These are phyloP conservation scores for Tenrec ecaudatus DNA, from an alignment of 2,113 vertebrate genomes.

Conservation along the genomic window DNA sequence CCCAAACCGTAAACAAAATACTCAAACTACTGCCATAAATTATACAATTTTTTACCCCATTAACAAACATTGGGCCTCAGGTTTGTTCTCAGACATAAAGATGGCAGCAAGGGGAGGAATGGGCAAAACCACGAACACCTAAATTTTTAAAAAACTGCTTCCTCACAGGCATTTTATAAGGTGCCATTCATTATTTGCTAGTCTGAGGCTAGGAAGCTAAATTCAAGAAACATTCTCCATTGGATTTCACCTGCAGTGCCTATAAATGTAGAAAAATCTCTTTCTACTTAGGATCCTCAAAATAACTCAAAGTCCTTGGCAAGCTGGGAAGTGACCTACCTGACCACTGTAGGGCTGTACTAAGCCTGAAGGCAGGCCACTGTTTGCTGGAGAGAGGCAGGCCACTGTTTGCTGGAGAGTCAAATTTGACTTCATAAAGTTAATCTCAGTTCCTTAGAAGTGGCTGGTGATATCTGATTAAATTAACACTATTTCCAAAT, in stretches of 20 bases:
- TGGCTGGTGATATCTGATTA: background rate
- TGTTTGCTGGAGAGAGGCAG: background rate
- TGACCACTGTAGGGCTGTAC: background rate
- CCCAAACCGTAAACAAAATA: too few relatives aligned
- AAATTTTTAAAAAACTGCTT: background rate
- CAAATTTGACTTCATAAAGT: background rate
- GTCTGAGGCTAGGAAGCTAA: background rate
- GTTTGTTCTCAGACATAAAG: background rate
- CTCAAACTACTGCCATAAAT: too few relatives aligned
- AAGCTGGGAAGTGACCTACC: background rate
- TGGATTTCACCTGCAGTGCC: background rate
- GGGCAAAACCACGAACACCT: background rate
- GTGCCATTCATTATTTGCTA: background rate
- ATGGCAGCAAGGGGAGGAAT: background rate
- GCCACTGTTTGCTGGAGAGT: too few relatives aligned
- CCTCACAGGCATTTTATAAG: background rate
- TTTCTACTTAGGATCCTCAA: background rate
- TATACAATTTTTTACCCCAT: too few relatives aligned
- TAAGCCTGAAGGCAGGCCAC: background rate
- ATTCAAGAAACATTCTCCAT: background rate
- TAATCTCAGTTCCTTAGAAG: background rate
- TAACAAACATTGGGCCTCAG: background rate
- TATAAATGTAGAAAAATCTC: background rate
- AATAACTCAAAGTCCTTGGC: background rate
- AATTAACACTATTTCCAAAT: background rate